Conservation (phyloP, 2,888 invertebrate species). For the Shargacucullia verbasci region DNA sequence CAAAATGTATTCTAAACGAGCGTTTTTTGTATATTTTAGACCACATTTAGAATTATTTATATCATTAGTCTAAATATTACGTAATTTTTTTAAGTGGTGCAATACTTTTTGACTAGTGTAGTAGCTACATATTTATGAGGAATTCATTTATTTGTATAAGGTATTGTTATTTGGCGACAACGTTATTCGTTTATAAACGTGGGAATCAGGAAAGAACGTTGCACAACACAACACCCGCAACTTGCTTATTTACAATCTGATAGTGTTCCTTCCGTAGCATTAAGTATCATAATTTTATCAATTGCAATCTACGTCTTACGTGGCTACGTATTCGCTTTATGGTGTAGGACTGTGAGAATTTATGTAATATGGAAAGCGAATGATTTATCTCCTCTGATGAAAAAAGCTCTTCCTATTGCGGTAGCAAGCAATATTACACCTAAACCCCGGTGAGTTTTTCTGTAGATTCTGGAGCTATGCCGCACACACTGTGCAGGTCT, state of each 20-base stretch:
- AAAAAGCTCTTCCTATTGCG: not conserved
- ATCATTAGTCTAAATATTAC: no score
- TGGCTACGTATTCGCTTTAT: slow-evolving; percentile 9
- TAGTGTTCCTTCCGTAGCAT: slow-evolving; percentile 43
- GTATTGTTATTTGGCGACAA: slow-evolving; percentile 16
- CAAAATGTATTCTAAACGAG: no score
- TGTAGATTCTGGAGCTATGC: no score
- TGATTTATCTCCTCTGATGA: slow-evolving; percentile 1
- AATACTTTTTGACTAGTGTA: no score
- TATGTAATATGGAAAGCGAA: slow-evolving; percentile 25
- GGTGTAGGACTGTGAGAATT: slow-evolving; percentile 12
- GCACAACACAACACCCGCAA: slow-evolving; percentile 35
- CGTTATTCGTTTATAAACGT: slow-evolving; percentile 27
- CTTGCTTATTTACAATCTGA: slow-evolving; percentile 41
- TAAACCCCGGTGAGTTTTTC: not conserved
- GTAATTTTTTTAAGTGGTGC: no score
- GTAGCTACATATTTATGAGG: no score
- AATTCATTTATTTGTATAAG: not conserved
- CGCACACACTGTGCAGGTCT: no score
- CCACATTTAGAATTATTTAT: no score
- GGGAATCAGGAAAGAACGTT: slow-evolving; percentile 52
- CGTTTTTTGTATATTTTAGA: no score
- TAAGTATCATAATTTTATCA: slow-evolving; percentile 49
- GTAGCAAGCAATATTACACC: no score
- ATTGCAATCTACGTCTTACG: slow-evolving; percentile 38